Percentiles rank a stretch among this genome's conserved stretches.
Evolutionary conservation across 2,113 vertebrate genomes (phyloP).

Genomic region (Toxostoma redivivum): DNA sequence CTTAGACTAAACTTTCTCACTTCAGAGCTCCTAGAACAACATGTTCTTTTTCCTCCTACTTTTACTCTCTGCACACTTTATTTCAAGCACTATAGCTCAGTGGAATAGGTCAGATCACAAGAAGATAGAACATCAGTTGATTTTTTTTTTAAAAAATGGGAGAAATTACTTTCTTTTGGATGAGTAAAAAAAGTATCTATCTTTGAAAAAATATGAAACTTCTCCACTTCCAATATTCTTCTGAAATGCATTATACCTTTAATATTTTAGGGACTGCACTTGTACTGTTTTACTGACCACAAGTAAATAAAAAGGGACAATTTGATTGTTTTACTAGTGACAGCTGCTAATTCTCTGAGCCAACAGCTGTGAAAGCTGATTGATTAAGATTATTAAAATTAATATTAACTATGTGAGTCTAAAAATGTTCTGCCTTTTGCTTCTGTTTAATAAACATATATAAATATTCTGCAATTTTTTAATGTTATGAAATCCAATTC

Average conservation of each 20-base stretch:
- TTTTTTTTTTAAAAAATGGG: background rate
- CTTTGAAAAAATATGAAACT: background rate
- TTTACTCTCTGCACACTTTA: background rate
- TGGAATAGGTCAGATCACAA: background rate
- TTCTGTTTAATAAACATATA: background rate
- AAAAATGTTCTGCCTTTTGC: background rate
- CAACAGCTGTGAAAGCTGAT: background rate
- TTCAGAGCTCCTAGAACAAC: background rate
- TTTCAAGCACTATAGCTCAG: background rate
- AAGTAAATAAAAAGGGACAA: background rate
- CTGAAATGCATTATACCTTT: background rate
- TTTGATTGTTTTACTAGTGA: background rate
- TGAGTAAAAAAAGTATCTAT: background rate
- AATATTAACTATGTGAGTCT: background rate
- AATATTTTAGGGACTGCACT: background rate
- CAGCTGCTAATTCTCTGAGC: background rate
- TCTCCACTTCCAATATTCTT: background rate
- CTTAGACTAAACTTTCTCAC: conserved; percentile 1
- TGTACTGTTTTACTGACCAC: background rate
- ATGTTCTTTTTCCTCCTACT: background rate
- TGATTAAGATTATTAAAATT: background rate
- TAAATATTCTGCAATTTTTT: background rate
- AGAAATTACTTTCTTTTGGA: background rate
- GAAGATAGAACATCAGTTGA: background rate
- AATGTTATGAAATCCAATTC: background rate